A percentile compares a stretch with the other conserved stretches of the same genome.
phyloP scores from a whole-genome alignment of 2,113 vertebrate species.

The Cygnus atratus region DNA sequence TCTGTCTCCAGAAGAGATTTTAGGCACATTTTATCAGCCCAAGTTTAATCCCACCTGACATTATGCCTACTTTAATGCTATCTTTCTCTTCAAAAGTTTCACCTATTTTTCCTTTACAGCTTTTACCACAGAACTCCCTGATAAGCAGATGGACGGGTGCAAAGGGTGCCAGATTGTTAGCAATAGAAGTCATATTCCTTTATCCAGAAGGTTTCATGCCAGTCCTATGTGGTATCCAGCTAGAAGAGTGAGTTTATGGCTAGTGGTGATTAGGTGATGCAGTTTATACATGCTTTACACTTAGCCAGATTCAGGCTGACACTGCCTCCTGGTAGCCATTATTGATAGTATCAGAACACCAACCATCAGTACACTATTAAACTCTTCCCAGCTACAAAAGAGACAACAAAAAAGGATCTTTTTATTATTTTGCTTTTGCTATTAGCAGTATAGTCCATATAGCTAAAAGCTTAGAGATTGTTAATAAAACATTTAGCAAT shows the following conservation, averaged over 20 bases:
- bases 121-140: not conserved
- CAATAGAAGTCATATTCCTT: not conserved
- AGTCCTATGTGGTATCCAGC: not conserved
- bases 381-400: not conserved
- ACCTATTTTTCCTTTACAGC: not conserved
- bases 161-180: not conserved
- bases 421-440: not conserved
- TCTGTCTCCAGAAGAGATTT: not conserved
- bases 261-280: not conserved
- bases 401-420: not conserved
- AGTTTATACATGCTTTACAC: not conserved
- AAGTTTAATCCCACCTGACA: constrained; percentile 25
- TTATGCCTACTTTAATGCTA: not conserved
- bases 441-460: not conserved
- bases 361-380: not conserved
- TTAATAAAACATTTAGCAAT: not conserved
- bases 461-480: not conserved
- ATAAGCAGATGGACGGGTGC: not conserved
- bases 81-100: not conserved
- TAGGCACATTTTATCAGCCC: not conserved
- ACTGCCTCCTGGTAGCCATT: not conserved
- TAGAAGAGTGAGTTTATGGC: not conserved
- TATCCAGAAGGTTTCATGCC: not conserved
- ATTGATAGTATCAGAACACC: not conserved
- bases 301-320: not conserved